phyloP scores from a whole-genome alignment of 2,113 vertebrate genomes.

The Indicator indicator region DNA sequence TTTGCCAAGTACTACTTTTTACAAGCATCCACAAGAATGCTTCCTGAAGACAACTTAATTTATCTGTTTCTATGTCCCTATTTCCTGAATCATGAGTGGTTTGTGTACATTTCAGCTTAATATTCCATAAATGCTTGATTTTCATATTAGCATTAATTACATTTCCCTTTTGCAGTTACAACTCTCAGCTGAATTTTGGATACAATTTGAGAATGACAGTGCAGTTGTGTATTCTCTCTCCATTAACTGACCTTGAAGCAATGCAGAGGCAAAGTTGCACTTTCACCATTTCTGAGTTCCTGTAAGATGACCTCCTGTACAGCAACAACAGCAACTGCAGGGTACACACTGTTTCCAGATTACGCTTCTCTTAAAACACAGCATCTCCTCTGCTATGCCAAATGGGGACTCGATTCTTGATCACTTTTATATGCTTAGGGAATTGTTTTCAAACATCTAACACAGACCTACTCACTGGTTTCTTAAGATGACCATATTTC shows the following conservation, averaged over 20 bases:
- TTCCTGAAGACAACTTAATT: conserved; percentile 30
- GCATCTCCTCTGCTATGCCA: background rate
- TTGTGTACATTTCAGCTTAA: conserved; percentile 3
- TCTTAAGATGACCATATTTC: background rate
- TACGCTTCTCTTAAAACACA: background rate
- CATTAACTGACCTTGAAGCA: conserved; percentile 54
- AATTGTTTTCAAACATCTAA: background rate
- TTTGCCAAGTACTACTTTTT: background rate
- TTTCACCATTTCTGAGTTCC: conserved; percentile 19
- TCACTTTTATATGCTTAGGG: background rate
- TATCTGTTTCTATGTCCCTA: background rate
- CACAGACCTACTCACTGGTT: background rate
- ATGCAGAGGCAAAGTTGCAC: conserved; percentile 45
- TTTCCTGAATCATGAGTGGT: conserved; percentile 19
- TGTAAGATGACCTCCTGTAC: conserved; percentile 40
- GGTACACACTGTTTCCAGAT: background rate
- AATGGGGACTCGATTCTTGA: background rate
- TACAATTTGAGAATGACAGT: background rate
- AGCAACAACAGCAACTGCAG: background rate
- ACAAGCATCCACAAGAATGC: background rate
- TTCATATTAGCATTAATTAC: conserved; percentile 34
- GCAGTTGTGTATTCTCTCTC: background rate
- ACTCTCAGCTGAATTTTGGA: background rate
- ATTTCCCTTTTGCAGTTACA: conserved; percentile 21
- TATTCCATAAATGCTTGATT: background rate